A percentile compares a stretch with the other conserved stretches of the same genome.
Evolutionary conservation across 2,888 invertebrate genomes (phyloP).

Genomic region (Amphipyra tragopoginis): DNA sequence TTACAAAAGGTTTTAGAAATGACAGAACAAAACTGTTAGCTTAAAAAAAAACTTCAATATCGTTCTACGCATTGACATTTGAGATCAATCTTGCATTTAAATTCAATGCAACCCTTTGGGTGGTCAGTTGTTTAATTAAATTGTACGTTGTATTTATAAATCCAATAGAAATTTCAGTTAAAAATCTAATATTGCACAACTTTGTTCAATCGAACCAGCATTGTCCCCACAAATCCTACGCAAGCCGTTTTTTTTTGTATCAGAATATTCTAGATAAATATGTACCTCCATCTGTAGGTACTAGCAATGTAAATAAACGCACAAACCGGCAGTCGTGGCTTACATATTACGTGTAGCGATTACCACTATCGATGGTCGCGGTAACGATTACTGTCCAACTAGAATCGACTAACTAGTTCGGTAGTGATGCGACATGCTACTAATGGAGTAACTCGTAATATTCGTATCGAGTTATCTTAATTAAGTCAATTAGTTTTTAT

Average conservation of each 20-base stretch:
- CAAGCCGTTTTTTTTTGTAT: neutral
- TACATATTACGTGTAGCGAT: conserved; percentile 47
- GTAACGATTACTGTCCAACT: conserved; percentile 42
- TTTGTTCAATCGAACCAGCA: too few species aligned
- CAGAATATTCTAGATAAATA: conserved; percentile 12
- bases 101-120: too few species aligned
- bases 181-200: too few species aligned
- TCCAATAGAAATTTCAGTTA: too few species aligned
- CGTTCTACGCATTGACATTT: too few species aligned
- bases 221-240: conserved; percentile 1
- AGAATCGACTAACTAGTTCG: conserved; percentile 47
- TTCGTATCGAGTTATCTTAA: conserved; percentile 53
- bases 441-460: conserved; percentile 50
- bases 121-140: too few species aligned
- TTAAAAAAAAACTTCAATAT: too few species aligned
- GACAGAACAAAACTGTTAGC: too few species aligned
- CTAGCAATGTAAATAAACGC: conserved; percentile 21
- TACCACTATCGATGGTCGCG: conserved; percentile 37
- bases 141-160: too few species aligned
- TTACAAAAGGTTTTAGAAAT: too few species aligned
- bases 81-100: too few species aligned
- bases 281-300: conserved; percentile 17
- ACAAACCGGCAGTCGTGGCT: conserved; percentile 19
- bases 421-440: conserved; percentile 53
- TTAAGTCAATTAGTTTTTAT: conserved; percentile 57